Evolutionary conservation across 2,888 invertebrate genomes (phyloP).

Genomic region (Tolmerus cingulatus): DNA sequence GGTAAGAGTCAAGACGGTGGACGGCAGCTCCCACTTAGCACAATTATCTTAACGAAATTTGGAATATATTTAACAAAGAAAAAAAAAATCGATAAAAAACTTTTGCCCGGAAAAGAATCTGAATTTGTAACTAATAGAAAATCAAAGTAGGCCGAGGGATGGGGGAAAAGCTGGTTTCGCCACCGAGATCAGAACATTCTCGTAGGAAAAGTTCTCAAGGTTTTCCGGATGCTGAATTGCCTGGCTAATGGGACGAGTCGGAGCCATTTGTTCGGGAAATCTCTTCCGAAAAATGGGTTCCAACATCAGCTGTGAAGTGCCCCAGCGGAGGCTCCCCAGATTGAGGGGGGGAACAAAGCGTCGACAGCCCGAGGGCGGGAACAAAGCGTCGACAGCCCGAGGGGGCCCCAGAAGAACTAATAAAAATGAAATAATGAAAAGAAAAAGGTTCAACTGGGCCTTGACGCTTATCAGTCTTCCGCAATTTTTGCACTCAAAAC

Average conservation of each 20-base stretch:
- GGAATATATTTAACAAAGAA: background rate
- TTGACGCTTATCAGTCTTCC: background rate
- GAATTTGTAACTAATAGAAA: background rate
- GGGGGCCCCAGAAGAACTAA: no score
- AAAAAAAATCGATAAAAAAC: background rate
- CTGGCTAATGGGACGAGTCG: background rate
- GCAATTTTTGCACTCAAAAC: background rate
- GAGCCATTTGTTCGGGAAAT: background rate
- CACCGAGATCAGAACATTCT: background rate
- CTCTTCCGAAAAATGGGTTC: background rate
- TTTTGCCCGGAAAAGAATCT: background rate
- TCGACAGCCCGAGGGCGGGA: background rate
- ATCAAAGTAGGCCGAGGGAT: background rate
- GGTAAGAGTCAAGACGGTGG: background rate
- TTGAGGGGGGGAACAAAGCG: background rate
- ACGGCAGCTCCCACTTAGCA: background rate
- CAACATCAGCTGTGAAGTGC: background rate
- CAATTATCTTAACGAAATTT: background rate
- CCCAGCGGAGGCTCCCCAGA: background rate
- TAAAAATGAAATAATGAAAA: background rate
- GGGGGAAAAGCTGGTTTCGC: background rate
- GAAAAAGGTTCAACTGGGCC: background rate
- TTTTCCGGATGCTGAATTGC: background rate
- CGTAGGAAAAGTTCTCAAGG: background rate
- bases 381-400: background rate